A percentile compares a stretch with the other conserved stretches of the same genome.
phyloP scores from a whole-genome alignment of 2,113 vertebrate genomes.

The Psephotus haematonotus region DNA sequence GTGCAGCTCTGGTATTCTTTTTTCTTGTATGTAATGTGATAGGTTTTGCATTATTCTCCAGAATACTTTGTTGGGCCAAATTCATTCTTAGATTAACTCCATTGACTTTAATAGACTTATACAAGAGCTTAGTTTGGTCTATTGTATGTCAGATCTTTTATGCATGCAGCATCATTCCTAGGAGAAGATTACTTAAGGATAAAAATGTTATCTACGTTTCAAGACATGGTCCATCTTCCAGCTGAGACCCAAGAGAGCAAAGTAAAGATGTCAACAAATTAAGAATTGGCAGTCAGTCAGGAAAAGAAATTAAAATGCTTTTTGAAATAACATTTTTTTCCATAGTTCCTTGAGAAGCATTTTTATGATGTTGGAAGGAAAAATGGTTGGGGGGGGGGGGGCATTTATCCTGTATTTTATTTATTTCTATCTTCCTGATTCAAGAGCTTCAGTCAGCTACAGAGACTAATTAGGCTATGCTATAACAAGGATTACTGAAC shows the following conservation, averaged over 20 bases:
- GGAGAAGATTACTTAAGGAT: background rate
- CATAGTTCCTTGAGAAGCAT: background rate
- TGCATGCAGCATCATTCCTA: background rate
- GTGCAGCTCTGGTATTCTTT: background rate
- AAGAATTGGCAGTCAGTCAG: background rate
- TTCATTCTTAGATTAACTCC: background rate
- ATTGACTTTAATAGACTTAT: background rate
- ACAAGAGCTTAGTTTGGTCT: background rate
- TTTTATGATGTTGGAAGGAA: background rate
- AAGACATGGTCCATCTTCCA: background rate
- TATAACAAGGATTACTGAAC: constrained; percentile 28
- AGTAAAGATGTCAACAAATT: background rate
- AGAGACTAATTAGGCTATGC: constrained; percentile 9
- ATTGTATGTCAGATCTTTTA: background rate
- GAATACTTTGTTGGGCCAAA: background rate
- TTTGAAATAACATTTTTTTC: background rate
- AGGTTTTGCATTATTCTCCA: background rate
- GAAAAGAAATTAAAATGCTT: background rate
- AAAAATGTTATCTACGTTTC: background rate
- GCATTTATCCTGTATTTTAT: constrained; percentile 37
- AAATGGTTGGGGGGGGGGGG: rapidly evolving
- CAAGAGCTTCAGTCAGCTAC: constrained; percentile 7
- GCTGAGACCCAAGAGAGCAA: background rate
- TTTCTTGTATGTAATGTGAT: background rate
- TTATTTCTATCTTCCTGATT: background rate